Evolutionary conservation across 2,797 vertebrate species (phyloP).

Genomic region (Falco concolor): DNA sequence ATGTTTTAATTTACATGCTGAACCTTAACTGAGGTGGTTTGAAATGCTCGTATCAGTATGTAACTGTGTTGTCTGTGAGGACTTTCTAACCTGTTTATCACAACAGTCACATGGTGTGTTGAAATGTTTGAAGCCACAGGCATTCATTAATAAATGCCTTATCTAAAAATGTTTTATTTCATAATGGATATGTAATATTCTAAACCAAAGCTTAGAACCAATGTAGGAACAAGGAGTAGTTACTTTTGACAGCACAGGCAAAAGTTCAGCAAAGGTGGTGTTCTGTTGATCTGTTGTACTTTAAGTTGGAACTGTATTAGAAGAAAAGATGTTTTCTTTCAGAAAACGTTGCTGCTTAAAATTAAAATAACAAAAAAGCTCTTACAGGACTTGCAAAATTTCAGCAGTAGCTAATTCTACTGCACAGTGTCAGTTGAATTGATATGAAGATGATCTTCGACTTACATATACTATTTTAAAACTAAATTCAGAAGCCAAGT

Average conservation of each 20-base stretch:
- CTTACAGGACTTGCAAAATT: not conserved
- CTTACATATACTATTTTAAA: not conserved
- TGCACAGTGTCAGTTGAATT: not conserved
- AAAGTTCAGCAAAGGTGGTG: not conserved
- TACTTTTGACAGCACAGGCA: not conserved
- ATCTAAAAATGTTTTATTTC: not conserved
- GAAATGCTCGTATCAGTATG: not conserved
- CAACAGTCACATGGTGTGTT: not conserved
- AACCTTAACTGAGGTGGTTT: not conserved
- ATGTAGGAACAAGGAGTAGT: not conserved
- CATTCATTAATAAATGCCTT: not conserved
- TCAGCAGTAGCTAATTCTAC: not conserved
- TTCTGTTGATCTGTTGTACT: not conserved
- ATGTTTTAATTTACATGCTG: not conserved
- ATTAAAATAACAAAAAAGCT: not conserved
- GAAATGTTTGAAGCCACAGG: not conserved
- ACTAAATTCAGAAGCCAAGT: not conserved
- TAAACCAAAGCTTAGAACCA: not conserved
- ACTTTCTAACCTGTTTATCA: not conserved
- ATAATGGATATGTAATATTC: not conserved
- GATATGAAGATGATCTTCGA: not conserved
- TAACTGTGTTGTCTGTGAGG: not conserved
- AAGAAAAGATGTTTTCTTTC: not conserved
- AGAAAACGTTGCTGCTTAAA: not conserved
- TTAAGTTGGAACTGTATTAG: not conserved